Percentiles rank a stretch among this genome's conserved stretches.
Evolutionary conservation across 2,113 vertebrate species (phyloP).

Genomic region (Aptenodytes patagonicus): DNA sequence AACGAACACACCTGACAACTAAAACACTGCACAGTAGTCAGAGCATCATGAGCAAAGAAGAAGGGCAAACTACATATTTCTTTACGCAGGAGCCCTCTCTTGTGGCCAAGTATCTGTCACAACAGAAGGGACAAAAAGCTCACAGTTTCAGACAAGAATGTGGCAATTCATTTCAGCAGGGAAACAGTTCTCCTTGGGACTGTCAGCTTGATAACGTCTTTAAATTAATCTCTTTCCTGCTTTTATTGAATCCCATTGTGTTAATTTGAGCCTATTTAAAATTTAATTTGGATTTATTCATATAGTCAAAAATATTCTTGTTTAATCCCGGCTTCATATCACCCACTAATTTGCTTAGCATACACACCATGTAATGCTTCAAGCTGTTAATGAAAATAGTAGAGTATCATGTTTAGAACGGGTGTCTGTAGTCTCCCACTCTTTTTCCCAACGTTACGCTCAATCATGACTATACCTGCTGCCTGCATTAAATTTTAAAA

Average conservation of each 20-base stretch:
- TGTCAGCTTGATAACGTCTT: neutral
- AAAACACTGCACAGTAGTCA: neutral
- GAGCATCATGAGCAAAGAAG: neutral
- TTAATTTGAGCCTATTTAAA: neutral
- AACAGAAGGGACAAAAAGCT: neutral
- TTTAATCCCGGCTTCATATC: neutral
- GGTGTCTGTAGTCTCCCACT: no score
- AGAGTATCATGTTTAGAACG: neutral
- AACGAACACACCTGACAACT: neutral
- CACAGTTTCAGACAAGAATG: neutral
- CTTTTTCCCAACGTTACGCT: neutral
- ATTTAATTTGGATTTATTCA: neutral
- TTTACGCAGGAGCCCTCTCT: neutral
- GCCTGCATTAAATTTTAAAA: neutral
- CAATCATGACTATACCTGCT: neutral
- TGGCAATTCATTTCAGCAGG: neutral
- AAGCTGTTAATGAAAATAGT: neutral
- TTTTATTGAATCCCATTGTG: neutral
- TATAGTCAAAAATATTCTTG: neutral
- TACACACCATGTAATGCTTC: neutral
- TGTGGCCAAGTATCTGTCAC: no score
- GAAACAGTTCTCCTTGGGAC: neutral
- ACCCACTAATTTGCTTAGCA: neutral
- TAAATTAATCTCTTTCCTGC: neutral
- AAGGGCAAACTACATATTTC: neutral